Evolutionary conservation across 53 echinoderm and acorn worm species (phyloP), one percentile per base, ranked within the genome.

Genomic region (Paracentrotus lividus): DNA sequence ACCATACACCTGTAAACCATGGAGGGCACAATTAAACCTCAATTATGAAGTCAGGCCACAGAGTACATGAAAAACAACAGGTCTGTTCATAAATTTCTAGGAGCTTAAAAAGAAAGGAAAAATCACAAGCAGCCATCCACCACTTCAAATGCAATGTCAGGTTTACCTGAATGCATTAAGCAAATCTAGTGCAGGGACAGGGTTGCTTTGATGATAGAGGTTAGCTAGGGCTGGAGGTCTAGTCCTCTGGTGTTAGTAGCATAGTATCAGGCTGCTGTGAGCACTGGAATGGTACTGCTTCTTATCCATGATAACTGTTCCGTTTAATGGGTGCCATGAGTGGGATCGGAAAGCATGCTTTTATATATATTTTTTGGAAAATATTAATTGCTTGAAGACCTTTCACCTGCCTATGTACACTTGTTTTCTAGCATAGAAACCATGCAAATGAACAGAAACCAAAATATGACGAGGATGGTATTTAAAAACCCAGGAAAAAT

Each of bases 101-200:
- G n/a, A n/a, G n/a, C n/a, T n/a, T n/a, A n/a, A n/a, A n/a, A n/a
- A n/a, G n/a, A n/a, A n/a, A n/a, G n/a, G n/a, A n/a, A n/a, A n/a
- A n/a, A n/a, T 4, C 40, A 18, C 32, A 72, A 16, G 21, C 6
- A 40, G 5, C 40, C 38, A 72, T 38, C 40, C 72, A 38, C 40
- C 36, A 27, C 7, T 72, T 57, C 36, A 36, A 34, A 36, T 56
- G 16, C 16, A 56, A 86, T 3, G 15, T 56, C 55, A 86, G 34
- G 85, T n/a, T 86, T 92, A 92, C 92, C 92, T 92, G 92, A 81
- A 92, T 26, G 12, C 27, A 78, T 92, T 78, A 21, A 77, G 58
- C 44, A 77, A 21, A 40, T 77, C 18, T 40, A 92, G 40, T 24
- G 77, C 78, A 57, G 92, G 92, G 58, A 43, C 34, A 8, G 92